A percentile compares a stretch with the other conserved stretches of the same genome.
phyloP scores from a whole-genome alignment of 2,888 invertebrate species.

The Cerastoderma edule region DNA sequence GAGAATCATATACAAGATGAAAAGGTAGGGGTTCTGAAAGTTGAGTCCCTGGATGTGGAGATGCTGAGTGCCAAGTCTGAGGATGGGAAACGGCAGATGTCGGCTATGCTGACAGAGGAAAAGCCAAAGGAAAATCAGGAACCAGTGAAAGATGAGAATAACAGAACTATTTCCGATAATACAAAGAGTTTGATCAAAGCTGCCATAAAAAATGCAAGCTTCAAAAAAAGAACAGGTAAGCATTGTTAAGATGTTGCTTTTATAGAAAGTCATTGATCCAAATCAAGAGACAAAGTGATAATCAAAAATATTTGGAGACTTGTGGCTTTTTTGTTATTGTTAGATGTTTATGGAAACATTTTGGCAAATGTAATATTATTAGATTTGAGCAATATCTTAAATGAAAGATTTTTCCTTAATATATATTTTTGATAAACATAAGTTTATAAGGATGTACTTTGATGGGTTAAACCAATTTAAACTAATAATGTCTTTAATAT shows the following conservation, averaged over 20 bases:
- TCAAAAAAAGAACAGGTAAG: conserved; percentile 69
- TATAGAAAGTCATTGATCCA: too few relatives aligned
- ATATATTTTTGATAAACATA: too few relatives aligned
- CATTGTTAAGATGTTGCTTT: background rate
- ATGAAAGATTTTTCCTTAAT: too few relatives aligned
- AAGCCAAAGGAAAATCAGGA: conserved; percentile 50
- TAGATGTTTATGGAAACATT: too few relatives aligned
- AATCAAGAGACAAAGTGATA: too few relatives aligned
- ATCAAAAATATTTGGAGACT: too few relatives aligned
- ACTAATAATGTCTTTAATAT: too few relatives aligned
- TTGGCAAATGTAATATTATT: too few relatives aligned
- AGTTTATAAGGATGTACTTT: too few relatives aligned
- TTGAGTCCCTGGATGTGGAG: conserved; percentile 72
- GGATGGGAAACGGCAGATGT: conserved; percentile 50
- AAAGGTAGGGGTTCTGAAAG: conserved; percentile 45
- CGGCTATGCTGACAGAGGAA: conserved; percentile 27
- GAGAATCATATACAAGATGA: conserved; percentile 58
- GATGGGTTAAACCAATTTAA: too few relatives aligned
- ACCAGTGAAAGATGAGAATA: conserved; percentile 60
- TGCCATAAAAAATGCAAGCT: conserved; percentile 73
- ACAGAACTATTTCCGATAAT: conserved; percentile 75
- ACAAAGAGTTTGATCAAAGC: conserved; percentile 79
- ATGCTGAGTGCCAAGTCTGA: conserved; percentile 80
- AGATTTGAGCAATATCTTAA: too few relatives aligned
- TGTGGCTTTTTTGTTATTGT: too few relatives aligned